A percentile compares a stretch with the other conserved stretches of the same genome.
Evolutionary conservation across 2,797 vertebrate species (phyloP).

Genomic region (Hozukius guyotensis): DNA sequence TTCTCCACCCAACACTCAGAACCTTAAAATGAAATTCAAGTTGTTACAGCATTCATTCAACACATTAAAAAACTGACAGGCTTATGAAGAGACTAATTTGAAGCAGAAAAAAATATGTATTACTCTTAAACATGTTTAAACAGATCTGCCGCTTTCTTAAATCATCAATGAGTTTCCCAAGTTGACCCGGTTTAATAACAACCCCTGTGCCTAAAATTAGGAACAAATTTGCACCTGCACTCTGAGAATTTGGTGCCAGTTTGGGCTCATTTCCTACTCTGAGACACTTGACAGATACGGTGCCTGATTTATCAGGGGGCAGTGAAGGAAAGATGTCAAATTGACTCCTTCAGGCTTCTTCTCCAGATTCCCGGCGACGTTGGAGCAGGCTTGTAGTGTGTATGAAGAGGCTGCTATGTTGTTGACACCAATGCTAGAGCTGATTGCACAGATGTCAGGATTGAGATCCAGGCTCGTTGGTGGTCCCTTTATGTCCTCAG

Average conservation of each 20-base stretch:
- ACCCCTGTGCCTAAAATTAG: not conserved
- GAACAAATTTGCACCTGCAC: not conserved
- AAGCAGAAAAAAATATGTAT: not conserved
- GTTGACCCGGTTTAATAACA: not conserved
- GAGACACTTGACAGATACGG: not conserved
- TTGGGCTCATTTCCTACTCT: not conserved
- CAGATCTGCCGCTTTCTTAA: not conserved
- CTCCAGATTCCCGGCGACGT: not conserved
- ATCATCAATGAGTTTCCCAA: not conserved
- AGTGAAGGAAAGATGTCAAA: not conserved
- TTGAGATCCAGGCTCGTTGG: constrained; percentile 34
- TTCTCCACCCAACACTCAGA: not conserved
- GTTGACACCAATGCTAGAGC: constrained; percentile 30
- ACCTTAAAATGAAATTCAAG: not conserved
- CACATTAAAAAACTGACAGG: not conserved
- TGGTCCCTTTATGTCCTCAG: constrained; percentile 55
- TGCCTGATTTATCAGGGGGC: not conserved
- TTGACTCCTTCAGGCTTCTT: not conserved
- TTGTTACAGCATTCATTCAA: not conserved
- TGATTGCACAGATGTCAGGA: constrained; percentile 55
- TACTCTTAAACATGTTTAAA: not conserved
- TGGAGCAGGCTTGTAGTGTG: constrained; percentile 5
- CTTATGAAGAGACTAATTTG: not conserved
- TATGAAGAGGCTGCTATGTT: constrained; percentile 19
- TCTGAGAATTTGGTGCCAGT: not conserved